Conservation (phyloP, 2,797 vertebrate species). For the Brachyalestes nurse region DNA sequence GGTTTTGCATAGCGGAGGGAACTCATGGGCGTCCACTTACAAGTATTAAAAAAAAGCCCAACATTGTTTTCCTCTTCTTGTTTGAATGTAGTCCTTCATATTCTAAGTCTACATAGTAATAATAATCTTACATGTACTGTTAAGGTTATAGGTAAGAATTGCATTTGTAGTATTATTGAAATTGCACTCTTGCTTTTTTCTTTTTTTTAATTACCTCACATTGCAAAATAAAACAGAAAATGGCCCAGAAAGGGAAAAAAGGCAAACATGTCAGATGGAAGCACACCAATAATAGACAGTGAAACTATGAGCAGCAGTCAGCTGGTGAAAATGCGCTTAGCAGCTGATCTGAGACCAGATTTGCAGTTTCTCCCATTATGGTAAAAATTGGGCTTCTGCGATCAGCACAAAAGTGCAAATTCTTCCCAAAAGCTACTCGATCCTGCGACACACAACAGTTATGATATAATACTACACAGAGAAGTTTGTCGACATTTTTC, state of each 20-base stretch:
- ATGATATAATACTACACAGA: slow-evolving; percentile 6
- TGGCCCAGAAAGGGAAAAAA: slow-evolving; percentile 31
- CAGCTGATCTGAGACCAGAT: slow-evolving; percentile 27
- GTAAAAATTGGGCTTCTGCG: slow-evolving; percentile 13
- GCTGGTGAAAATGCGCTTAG: slow-evolving; percentile 18
- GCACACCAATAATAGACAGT: slow-evolving; percentile 54
- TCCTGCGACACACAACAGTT: slow-evolving; percentile 19
- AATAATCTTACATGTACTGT: slow-evolving; percentile 45
- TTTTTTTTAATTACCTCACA: slow-evolving; percentile 33
- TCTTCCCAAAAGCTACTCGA: slow-evolving; percentile 14
- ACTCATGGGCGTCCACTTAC: slow-evolving; percentile 43
- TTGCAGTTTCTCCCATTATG: slow-evolving; percentile 13
- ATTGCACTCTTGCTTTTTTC: slow-evolving; percentile 53
- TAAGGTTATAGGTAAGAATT: slow-evolving; percentile 61
- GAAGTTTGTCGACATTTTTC: slow-evolving; percentile 5
- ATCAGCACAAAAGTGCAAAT: slow-evolving; percentile 20
- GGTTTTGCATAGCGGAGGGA: slow-evolving; percentile 59
- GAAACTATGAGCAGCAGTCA: slow-evolving; percentile 37
- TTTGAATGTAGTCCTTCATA: slow-evolving; percentile 45
- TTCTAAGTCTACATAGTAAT: slow-evolving; percentile 46
- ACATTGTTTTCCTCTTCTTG: slow-evolving; percentile 27
- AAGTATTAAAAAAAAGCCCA: slow-evolving; percentile 25
- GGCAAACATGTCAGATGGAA: slow-evolving; percentile 49
- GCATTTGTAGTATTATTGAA: slow-evolving; percentile 57
- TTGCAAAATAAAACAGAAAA: slow-evolving; percentile 44